Evolutionary conservation across 2,797 vertebrate genomes (phyloP).

Genomic region (Eupleurogrammus muticus): DNA sequence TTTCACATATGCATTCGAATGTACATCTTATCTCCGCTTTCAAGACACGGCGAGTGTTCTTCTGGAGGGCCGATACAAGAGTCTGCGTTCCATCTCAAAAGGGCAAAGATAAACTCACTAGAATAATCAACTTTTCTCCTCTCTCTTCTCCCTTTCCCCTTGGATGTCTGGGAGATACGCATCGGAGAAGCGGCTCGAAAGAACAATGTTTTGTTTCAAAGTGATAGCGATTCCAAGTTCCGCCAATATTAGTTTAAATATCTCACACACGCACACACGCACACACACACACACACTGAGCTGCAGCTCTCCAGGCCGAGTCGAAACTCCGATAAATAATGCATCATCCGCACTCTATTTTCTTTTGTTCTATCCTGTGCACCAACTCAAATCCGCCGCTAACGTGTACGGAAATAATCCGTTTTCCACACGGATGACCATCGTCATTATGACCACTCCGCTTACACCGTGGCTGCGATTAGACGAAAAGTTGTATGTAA

Average conservation of each 20-base stretch:
- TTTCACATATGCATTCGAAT: constrained; percentile 41
- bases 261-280: not conserved
- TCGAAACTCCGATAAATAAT: constrained; percentile 55
- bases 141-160: too few species aligned
- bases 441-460: not conserved
- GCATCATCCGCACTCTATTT: constrained; percentile 20
- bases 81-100: constrained; percentile 45
- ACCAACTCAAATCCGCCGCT: constrained; percentile 23
- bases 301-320: constrained; percentile 10
- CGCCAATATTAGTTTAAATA: constrained; percentile 53
- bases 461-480: not conserved
- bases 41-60: constrained; percentile 33
- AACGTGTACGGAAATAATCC: constrained; percentile 26
- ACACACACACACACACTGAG: not conserved
- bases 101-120: constrained; percentile 54
- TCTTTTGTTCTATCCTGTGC: constrained; percentile 22
- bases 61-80: constrained; percentile 33
- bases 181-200: constrained; percentile 36
- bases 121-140: constrained; percentile 36
- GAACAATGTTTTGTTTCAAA: constrained; percentile 55
- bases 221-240: constrained; percentile 35
- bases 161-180: constrained; percentile 51
- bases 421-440: constrained; percentile 12
- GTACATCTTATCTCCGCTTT: constrained; percentile 52
- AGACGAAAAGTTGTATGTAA: constrained; percentile 27